A percentile compares a stretch with the other conserved stretches of the same genome.
Evolutionary conservation across 2,797 vertebrate species (phyloP).

Genomic region (Spatula versicolor): DNA sequence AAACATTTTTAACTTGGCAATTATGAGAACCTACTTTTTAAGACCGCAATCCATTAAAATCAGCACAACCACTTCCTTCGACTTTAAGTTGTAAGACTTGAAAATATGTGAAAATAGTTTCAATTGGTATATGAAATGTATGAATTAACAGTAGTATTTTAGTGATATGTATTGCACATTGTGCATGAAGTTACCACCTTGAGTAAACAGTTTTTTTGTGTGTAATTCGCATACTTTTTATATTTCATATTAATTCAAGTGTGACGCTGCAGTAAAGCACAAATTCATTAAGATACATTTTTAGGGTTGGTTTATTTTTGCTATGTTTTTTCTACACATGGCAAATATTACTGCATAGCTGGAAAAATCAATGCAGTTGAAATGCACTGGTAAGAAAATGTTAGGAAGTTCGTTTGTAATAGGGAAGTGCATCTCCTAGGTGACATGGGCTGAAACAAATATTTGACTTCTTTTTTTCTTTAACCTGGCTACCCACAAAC

Average conservation of each 20-base stretch:
- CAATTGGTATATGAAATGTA: background rate
- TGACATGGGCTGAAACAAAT: background rate
- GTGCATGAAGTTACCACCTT: background rate
- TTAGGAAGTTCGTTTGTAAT: background rate
- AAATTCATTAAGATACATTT: background rate
- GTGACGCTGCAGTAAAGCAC: background rate
- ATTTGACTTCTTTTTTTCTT: background rate
- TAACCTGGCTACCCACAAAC: background rate
- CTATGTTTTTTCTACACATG: background rate
- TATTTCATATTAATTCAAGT: background rate
- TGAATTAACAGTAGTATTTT: background rate
- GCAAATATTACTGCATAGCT: background rate
- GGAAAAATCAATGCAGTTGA: background rate
- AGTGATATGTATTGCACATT: background rate
- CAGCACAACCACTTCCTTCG: background rate
- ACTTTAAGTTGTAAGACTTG: background rate
- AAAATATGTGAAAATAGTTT: background rate
- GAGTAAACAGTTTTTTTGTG: background rate
- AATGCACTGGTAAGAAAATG: background rate
- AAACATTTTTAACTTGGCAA: background rate
- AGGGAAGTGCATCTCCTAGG: background rate
- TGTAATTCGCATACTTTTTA: background rate
- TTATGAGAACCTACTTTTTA: background rate
- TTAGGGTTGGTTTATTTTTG: constrained; percentile 3
- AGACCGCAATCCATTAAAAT: background rate